Conservation (phyloP, 2,797 vertebrate species). For the Argentina silus region DNA sequence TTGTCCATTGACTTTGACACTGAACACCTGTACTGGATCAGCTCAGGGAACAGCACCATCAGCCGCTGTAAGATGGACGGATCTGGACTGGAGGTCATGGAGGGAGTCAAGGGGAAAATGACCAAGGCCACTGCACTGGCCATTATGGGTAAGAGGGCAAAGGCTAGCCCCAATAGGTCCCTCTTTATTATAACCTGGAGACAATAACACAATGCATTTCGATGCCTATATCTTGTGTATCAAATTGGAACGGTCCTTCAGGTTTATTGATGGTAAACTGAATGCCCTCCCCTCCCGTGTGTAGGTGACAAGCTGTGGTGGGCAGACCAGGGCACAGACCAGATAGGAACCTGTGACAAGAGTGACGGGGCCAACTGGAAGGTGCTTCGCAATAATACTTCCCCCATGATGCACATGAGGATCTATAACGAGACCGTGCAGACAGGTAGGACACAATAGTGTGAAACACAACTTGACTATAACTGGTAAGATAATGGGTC, state of each 20-base stretch:
- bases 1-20: slow-evolving; percentile 92
- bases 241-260: too few species aligned
- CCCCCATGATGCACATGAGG: slow-evolving; percentile 96
- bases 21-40: slow-evolving; percentile 95
- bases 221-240: too few species aligned
- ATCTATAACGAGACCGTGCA: slow-evolving; percentile 92
- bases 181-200: too few species aligned
- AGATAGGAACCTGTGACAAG: slow-evolving; percentile 94
- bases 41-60: slow-evolving; percentile 90
- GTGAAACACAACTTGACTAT: not conserved
- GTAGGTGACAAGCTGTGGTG: slow-evolving; percentile 95
- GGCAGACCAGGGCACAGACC: slow-evolving; percentile 93
- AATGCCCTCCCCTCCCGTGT: not conserved
- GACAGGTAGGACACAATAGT: slow-evolving; percentile 42
- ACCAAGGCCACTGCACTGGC: slow-evolving; percentile 93
- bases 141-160: slow-evolving; percentile 88
- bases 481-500: not conserved
- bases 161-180: too few species aligned
- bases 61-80: slow-evolving; percentile 90
- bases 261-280: too few species aligned
- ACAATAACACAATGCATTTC: not conserved
- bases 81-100: slow-evolving; percentile 82
- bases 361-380: slow-evolving; percentile 84
- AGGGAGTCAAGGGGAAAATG: slow-evolving; percentile 83
- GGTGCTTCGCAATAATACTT: slow-evolving; percentile 89